Conservation (phyloP, 2,888 invertebrate species). For the Tiliacea citrago region DNA sequence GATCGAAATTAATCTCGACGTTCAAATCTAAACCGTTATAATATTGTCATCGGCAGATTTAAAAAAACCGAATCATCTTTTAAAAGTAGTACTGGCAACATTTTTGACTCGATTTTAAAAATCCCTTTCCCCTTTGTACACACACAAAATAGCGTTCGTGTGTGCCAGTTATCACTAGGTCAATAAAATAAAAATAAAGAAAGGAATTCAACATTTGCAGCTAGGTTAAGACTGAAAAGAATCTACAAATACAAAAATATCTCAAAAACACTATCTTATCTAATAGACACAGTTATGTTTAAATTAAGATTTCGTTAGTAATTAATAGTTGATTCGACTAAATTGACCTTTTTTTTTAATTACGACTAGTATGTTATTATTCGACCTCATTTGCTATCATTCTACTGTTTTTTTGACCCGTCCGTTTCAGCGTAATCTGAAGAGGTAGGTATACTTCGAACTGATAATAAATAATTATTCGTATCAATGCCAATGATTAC, state of each 20-base stretch:
- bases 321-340: constrained; percentile 30
- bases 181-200: constrained; percentile 57
- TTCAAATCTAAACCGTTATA: constrained; percentile 20
- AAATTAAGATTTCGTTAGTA: constrained; percentile 39
- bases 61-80: constrained; percentile 29
- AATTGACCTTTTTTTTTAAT: constrained; percentile 35
- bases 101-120: constrained; percentile 40
- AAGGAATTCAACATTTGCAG: constrained; percentile 89
- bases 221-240: constrained; percentile 50
- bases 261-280: constrained; percentile 69
- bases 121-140: constrained; percentile 73
- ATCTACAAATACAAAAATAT: constrained; percentile 67
- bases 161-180: constrained; percentile 43
- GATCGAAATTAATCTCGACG: constrained; percentile 40
- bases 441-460: constrained; percentile 36
- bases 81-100: constrained; percentile 34
- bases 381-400: constrained; percentile 36
- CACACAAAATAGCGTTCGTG: constrained; percentile 37
- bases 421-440: constrained; percentile 24
- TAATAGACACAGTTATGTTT: constrained; percentile 53
- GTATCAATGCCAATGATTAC: background rate
- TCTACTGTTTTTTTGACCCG: constrained; percentile 33
- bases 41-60: constrained; percentile 7
- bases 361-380: constrained; percentile 26
- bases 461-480: constrained; percentile 17